These are phyloP conservation scores for Paradisaea rubra DNA, from an alignment of 2,113 vertebrate genomes.

Conservation along the genomic window DNA sequence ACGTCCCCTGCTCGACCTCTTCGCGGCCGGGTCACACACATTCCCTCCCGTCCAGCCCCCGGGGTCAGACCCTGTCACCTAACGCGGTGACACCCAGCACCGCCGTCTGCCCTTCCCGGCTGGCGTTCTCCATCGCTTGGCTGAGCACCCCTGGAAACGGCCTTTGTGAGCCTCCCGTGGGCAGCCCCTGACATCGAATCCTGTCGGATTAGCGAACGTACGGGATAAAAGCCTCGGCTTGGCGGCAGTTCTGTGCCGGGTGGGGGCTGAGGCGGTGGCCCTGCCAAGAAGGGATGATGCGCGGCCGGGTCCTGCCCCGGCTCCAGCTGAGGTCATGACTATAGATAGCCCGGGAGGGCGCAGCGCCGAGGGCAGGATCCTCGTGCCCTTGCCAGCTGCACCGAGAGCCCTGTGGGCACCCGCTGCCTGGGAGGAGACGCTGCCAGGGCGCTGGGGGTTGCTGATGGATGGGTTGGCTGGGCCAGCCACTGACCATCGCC, in stretches of 20 bases:
- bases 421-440: background rate
- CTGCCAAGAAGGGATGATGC: conserved; percentile 4
- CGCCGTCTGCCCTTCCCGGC: background rate
- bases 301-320: background rate
- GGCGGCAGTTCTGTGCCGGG: background rate
- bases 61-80: background rate
- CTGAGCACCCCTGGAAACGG: background rate
- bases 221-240: conserved; percentile 1
- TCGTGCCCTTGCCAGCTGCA: background rate
- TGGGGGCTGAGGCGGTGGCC: background rate
- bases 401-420: background rate
- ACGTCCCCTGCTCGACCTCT: background rate
- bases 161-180: background rate
- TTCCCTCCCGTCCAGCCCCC: background rate
- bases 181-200: conserved; percentile 23
- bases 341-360: conserved; percentile 8
- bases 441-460: background rate
- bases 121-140: background rate
- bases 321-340: conserved; percentile 25
- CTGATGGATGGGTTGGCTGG: background rate
- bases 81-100: background rate
- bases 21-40: background rate
- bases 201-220: background rate
- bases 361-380: background rate
- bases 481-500: rapidly evolving